phyloP scores from a whole-genome alignment of 2,888 invertebrate genomes.

The Mythimna lalbum region DNA sequence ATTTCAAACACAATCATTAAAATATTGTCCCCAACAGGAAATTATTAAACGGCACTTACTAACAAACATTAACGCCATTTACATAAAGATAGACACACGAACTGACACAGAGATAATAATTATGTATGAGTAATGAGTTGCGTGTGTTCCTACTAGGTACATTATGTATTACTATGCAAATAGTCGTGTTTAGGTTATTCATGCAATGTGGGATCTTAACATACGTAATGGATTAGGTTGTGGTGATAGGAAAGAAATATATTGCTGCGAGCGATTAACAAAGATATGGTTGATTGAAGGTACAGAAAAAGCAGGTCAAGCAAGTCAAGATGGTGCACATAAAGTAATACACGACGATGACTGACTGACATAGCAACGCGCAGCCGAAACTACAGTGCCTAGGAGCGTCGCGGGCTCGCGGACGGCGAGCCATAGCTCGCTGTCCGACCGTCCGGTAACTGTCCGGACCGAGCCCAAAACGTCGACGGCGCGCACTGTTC shows the following conservation, averaged over 20 bases:
- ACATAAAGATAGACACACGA: constrained; percentile 36
- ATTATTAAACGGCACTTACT: not conserved
- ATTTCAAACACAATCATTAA: not conserved
- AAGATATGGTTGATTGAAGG: no score
- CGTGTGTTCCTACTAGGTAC: constrained; percentile 23
- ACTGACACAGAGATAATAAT: constrained; percentile 44
- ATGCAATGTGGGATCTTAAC: constrained; percentile 46
- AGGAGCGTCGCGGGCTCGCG: no score
- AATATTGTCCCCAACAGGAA: not conserved
- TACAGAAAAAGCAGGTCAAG: no score
- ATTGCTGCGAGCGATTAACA: not conserved
- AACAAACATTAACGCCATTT: constrained; percentile 17
- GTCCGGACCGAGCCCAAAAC: no score
- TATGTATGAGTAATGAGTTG: constrained; percentile 55
- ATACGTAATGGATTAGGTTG: constrained; percentile 47
- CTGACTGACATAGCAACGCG: no score
- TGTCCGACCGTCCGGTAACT: no score
- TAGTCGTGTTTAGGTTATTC: constrained; percentile 47
- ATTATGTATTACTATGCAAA: constrained; percentile 57
- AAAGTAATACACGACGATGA: no score
- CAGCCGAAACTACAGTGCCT: no score
- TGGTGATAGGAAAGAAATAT: constrained; percentile 9
- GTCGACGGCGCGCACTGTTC: no score
- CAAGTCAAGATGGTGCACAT: no score
- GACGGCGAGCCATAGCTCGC: no score